phyloP scores from a whole-genome alignment of 2,888 invertebrate genomes.

The Germaria angustata region DNA sequence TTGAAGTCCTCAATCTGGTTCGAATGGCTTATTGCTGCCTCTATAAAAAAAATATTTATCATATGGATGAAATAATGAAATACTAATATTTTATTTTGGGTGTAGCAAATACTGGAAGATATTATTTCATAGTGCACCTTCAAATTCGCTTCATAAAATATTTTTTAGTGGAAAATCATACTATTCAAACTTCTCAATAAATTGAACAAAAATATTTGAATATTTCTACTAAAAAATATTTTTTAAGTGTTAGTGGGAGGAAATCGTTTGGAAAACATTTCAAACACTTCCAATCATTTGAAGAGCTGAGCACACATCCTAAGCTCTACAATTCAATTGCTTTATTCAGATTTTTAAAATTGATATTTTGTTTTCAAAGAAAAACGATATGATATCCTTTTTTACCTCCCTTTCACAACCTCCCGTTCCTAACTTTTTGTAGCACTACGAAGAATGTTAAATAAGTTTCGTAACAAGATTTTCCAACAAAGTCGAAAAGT shows the following conservation, averaged over 20 bases:
- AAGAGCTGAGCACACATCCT: not conserved
- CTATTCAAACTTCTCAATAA: too few species aligned
- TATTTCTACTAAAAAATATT: too few species aligned
- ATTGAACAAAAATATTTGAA: not conserved
- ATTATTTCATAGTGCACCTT: too few species aligned
- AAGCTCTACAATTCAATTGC: not conserved
- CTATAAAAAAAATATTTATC: too few species aligned
- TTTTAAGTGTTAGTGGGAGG: too few species aligned
- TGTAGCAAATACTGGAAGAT: too few species aligned
- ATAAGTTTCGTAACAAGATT: not conserved
- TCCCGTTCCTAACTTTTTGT: not conserved
- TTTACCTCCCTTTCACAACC: not conserved
- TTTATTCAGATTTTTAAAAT: not conserved
- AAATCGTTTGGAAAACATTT: not conserved
- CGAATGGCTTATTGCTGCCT: too few species aligned
- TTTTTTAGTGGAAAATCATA: too few species aligned
- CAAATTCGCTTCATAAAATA: too few species aligned
- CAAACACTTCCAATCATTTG: not conserved
- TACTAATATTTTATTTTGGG: too few species aligned
- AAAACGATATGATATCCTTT: not conserved
- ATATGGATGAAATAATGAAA: too few species aligned
- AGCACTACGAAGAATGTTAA: not conserved
- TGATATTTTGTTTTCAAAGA: not conserved
- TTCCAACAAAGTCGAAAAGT: slow-evolving; percentile 29
- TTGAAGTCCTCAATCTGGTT: too few species aligned